Percentiles rank a stretch among this genome's conserved stretches.
phyloP scores from a whole-genome alignment of 1,140 invertebrate genomes.

The Harlomillsia oculata region DNA sequence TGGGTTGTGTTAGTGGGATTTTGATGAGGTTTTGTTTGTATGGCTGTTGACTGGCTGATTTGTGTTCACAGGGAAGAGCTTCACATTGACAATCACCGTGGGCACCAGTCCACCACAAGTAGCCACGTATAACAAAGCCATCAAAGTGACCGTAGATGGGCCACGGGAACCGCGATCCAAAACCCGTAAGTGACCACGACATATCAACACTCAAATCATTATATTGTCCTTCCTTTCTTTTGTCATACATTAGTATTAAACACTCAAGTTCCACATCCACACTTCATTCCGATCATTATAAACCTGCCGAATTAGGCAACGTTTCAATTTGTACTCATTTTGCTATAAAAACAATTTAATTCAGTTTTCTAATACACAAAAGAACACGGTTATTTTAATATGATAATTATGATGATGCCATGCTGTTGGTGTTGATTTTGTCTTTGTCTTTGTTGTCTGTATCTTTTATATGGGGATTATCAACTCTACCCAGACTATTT shows the following conservation, averaged over 20 bases:
- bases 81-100: conserved; percentile 53
- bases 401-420: too few relatives aligned
- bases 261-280: too few relatives aligned
- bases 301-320: not conserved
- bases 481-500: conserved; percentile 26
- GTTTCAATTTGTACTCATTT: not conserved
- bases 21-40: not conserved
- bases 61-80: conserved; percentile 51
- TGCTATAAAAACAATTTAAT: not conserved
- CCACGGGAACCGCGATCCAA: conserved; percentile 92
- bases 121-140: conserved; percentile 52
- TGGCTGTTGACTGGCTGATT: not conserved
- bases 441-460: too few relatives aligned
- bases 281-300: too few relatives aligned
- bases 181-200: conserved; percentile 95
- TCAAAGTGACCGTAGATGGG: conserved; percentile 86
- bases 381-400: too few relatives aligned
- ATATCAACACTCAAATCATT: too few relatives aligned
- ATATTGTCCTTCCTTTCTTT: too few relatives aligned
- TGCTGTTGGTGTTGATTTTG: too few relatives aligned
- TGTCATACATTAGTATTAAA: too few relatives aligned
- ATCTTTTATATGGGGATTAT: too few relatives aligned
- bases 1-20: too few relatives aligned
- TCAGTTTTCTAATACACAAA: too few relatives aligned
- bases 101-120: conserved; percentile 50